These are phyloP conservation scores for Agrotis puta DNA, from an alignment of 2,888 invertebrate species.

Conservation along the genomic window DNA sequence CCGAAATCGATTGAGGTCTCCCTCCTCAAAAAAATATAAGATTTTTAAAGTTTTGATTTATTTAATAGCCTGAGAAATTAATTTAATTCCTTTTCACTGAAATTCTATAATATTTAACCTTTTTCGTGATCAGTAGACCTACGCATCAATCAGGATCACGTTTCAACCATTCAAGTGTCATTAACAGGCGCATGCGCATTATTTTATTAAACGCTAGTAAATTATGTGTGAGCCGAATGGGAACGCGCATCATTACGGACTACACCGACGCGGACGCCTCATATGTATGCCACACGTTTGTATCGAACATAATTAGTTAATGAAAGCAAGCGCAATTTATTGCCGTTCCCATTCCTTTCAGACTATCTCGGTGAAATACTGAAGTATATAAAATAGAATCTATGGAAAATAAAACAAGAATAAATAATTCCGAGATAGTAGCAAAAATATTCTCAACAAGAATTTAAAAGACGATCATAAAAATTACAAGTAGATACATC, in stretches of 20 bases:
- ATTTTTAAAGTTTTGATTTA: too few species aligned
- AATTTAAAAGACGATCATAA: constrained; percentile 72
- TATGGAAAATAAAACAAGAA: constrained; percentile 42
- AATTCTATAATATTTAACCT: constrained; percentile 15
- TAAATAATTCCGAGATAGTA: constrained; percentile 50
- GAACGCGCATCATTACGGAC: constrained; percentile 53
- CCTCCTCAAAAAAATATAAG: too few species aligned
- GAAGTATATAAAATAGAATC: constrained; percentile 25
- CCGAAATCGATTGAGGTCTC: neutral
- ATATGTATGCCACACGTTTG: constrained; percentile 53
- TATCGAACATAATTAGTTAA: constrained; percentile 58
- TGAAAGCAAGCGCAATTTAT: constrained; percentile 52
- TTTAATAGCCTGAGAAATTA: neutral
- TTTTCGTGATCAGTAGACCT: constrained; percentile 14
- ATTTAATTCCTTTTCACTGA: constrained; percentile 2
- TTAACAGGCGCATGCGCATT: constrained; percentile 64
- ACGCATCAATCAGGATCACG: constrained; percentile 66
- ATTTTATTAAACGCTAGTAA: constrained; percentile 63
- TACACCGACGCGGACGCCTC: constrained; percentile 31
- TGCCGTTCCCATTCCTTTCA: constrained; percentile 30
- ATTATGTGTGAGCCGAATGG: constrained; percentile 60
- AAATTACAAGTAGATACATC: constrained; percentile 63
- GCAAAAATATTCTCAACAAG: constrained; percentile 67
- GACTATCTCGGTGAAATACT: constrained; percentile 15
- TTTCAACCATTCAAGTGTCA: constrained; percentile 64